These are phyloP conservation scores for Seriola aureovittata DNA, from an alignment of 2,113 vertebrate genomes.

Conservation along the genomic window DNA sequence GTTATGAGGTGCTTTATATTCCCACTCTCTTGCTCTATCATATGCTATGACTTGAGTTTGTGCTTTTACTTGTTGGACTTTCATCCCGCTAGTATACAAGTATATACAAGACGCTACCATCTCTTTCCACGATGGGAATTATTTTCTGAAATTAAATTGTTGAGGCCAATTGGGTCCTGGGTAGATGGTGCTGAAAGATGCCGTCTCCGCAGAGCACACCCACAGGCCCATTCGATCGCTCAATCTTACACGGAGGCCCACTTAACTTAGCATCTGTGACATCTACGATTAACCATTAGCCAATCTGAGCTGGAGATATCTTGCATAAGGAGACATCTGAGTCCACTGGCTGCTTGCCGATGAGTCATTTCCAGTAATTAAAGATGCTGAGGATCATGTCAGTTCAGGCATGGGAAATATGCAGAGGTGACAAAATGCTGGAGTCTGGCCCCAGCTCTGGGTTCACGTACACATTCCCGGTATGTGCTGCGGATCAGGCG, in stretches of 20 bases:
- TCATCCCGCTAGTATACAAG: background rate
- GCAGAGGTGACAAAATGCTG: conserved; percentile 55
- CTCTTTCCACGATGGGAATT: background rate
- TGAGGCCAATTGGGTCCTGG: conserved; percentile 21
- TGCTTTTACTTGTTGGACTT: background rate
- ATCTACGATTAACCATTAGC: conserved; percentile 58
- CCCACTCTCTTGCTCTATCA: background rate
- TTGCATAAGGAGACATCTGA: conserved; percentile 44
- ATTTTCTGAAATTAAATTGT: conserved; percentile 6
- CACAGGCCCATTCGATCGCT: conserved; percentile 14
- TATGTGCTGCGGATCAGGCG: conserved; percentile 22
- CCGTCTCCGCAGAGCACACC: background rate
- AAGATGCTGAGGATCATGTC: conserved; percentile 30
- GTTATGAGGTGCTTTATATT: background rate
- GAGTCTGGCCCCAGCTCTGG: conserved; percentile 1
- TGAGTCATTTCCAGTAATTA: conserved; percentile 54
- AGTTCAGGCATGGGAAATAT: conserved; percentile 39
- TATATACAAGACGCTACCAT: background rate
- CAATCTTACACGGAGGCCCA: background rate
- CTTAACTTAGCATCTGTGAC: conserved; percentile 46
- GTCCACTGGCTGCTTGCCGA: conserved; percentile 52
- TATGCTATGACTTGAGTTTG: background rate
- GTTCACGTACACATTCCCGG: conserved; percentile 20
- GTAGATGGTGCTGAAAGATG: conserved; percentile 7
- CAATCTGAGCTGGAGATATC: conserved; percentile 36